These are phyloP conservation scores for Drosophila serrata DNA, from an alignment of 1,140 invertebrate species.

Conservation along the genomic window DNA sequence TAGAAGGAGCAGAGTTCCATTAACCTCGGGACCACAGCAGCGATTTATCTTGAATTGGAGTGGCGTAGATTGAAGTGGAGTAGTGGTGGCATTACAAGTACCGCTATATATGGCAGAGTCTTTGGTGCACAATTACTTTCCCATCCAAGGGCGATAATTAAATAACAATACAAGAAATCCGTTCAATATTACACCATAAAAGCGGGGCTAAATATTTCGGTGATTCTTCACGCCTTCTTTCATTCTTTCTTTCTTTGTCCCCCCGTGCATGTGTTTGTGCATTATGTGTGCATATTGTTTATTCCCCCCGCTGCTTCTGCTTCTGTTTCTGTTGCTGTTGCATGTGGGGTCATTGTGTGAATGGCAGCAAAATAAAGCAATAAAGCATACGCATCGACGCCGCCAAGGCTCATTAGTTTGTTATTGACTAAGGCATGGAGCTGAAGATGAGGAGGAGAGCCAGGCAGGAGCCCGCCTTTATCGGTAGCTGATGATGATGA, in stretches of 20 bases:
- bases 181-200: slow-evolving; percentile 53
- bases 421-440: slow-evolving; percentile 73
- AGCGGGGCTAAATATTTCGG: slow-evolving; percentile 34
- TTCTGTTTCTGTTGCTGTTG: slow-evolving; percentile 46
- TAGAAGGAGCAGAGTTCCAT: slow-evolving; percentile 23
- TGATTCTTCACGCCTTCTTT: slow-evolving; percentile 51
- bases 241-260: slow-evolving; percentile 2
- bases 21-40: slow-evolving; percentile 47
- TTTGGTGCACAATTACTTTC: slow-evolving; percentile 38
- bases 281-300: slow-evolving; percentile 39
- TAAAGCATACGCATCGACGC: slow-evolving; percentile 67
- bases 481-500: slow-evolving; percentile 73
- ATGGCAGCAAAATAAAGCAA: slow-evolving; percentile 76
- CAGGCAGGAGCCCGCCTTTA: slow-evolving; percentile 61
- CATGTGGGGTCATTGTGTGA: slow-evolving; percentile 82
- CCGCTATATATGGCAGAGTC: slow-evolving; percentile 6
- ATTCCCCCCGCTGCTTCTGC: slow-evolving; percentile 26
- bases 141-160: slow-evolving; percentile 53
- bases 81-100: slow-evolving; percentile 27
- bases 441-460: slow-evolving; percentile 22
- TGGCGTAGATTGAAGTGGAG: slow-evolving; percentile 20
- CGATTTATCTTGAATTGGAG: slow-evolving; percentile 43
- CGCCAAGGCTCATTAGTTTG: slow-evolving; percentile 81
- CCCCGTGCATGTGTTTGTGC: slow-evolving; percentile 1
- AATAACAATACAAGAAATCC: slow-evolving; percentile 56